Evolutionary conservation across 2,888 invertebrate genomes (phyloP), one percentile per base, ranked within the genome.

Genomic region (Leuctra nigra): DNA sequence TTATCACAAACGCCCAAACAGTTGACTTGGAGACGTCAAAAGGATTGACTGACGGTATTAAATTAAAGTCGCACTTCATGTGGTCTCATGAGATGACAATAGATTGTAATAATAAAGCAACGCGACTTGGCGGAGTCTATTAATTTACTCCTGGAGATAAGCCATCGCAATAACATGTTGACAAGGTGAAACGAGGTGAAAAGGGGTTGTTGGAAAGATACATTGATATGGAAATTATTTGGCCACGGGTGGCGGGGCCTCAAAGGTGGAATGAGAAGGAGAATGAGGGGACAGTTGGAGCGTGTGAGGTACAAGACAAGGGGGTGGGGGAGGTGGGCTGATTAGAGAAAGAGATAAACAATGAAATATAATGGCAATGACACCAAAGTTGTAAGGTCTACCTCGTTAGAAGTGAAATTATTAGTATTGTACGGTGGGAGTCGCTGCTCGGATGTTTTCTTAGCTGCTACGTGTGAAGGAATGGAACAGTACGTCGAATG

Each of bases 181-280:
- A 50, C 50, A 50, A 35, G 50, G 50, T 18, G 33, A 29, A 22
- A 20, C 44, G 44, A 20, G 22, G 44, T 44, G 44, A 44, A 44
- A 44, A 35, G 50, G 50, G 50, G 50, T 48, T 50, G 50, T 35
- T 35, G 44, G 1, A n/a, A 35, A 50, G 50, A 50, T 35, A 35
- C 50, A 50, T 50, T 35, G 50, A 50, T 35, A 50, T 50, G 50
- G 50, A 50, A 50, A 50, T 50, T 16, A 50, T 35, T 29, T 33
- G 33, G 20, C 29, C 18, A 35, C 50, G 50, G 50, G 50, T 29
- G 50, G 50, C 18, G 16, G 35, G 50, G 35, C 35, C 35, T 9
- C 14, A 23, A 44, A 22, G 23, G 9, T 20, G 44, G 44, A 22
- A 20, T n/a, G n/a, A n/a, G n/a, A n/a, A n/a, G 22, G 22, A 23